Percentiles rank a stretch among this genome's conserved stretches.
These are phyloP conservation scores for Hetaerina titia DNA, from an alignment of 2,888 invertebrate species.

Conservation along the genomic window DNA sequence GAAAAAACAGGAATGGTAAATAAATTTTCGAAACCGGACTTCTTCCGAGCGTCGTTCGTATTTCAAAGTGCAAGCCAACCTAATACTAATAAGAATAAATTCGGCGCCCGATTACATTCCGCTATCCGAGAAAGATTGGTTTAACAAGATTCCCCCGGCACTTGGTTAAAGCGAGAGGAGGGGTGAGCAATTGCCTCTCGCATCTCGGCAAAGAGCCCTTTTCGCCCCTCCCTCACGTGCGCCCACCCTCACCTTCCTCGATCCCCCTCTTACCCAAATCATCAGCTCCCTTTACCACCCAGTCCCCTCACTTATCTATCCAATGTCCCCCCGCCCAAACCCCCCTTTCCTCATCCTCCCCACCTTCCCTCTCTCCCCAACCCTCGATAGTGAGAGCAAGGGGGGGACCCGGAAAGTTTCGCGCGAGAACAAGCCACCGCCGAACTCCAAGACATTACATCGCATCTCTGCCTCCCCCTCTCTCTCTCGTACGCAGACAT, in stretches of 20 bases:
- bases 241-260: neutral
- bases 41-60: neutral
- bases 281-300: neutral
- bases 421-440: neutral
- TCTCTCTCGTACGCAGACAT: neutral
- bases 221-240: neutral
- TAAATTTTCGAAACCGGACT: neutral
- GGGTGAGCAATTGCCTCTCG: neutral
- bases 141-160: neutral
- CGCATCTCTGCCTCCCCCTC: neutral
- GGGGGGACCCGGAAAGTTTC: slow-evolving; percentile 9
- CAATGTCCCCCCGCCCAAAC: neutral
- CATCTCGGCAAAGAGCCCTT: neutral
- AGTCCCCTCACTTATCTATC: slow-evolving; percentile 31
- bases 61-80: neutral
- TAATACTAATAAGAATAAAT: neutral
- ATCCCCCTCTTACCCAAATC: slow-evolving; percentile 7
- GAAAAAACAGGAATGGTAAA: too few species aligned
- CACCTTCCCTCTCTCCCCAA: neutral
- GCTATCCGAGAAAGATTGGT: neutral
- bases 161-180: neutral
- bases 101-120: neutral
- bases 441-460: slow-evolving; percentile 18
- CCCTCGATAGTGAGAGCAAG: neutral
- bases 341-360: neutral